These are phyloP conservation scores for Trissoscelio sp. DNA, from an alignment of 2,888 invertebrate genomes.

Conservation along the genomic window DNA sequence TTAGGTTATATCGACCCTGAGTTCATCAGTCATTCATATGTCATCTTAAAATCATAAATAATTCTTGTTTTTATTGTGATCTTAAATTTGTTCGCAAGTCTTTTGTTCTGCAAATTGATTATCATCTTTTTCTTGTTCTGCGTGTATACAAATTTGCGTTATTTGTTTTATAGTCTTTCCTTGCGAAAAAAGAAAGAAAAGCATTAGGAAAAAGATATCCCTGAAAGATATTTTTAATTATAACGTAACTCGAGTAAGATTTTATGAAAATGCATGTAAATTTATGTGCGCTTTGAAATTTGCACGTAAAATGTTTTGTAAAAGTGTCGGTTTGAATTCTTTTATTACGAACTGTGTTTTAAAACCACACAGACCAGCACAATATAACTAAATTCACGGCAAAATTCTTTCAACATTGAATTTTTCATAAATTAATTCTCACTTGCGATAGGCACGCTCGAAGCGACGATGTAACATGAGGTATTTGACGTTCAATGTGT, in stretches of 20 bases:
- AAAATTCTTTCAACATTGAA: constrained; percentile 17
- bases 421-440: constrained; percentile 20
- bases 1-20: no score
- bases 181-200: not conserved
- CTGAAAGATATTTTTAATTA: constrained; percentile 44
- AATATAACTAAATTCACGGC: constrained; percentile 12
- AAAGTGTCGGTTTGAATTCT: constrained; percentile 24
- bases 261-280: constrained; percentile 45
- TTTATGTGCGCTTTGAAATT: constrained; percentile 38
- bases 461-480: not conserved
- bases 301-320: constrained; percentile 24
- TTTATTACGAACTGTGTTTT: constrained; percentile 14
- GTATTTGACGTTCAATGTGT: constrained; percentile 5
- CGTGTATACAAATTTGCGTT: no score
- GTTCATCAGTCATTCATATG: no score
- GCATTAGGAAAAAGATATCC: constrained; percentile 20
- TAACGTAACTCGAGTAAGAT: constrained; percentile 27
- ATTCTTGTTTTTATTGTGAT: no score
- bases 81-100: no score
- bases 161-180: no score
- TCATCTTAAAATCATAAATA: no score
- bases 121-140: no score
- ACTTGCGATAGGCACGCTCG: not conserved
- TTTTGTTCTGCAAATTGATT: no score
- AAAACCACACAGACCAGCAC: not conserved